phyloP scores from a whole-genome alignment of 2,797 vertebrate species.

The Miichthys miiuy region DNA sequence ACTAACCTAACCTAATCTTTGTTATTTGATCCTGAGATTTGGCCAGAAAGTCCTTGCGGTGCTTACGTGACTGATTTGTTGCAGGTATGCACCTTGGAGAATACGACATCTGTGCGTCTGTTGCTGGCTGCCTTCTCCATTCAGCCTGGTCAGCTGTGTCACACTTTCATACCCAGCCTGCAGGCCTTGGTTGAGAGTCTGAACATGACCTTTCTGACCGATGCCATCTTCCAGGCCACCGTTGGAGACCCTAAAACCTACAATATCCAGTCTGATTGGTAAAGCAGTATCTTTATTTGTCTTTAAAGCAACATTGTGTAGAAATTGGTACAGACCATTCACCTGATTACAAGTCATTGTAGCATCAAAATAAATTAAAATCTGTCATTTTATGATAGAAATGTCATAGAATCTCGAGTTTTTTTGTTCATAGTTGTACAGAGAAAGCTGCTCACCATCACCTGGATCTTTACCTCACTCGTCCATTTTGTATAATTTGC shows the following conservation, averaged over 20 bases:
- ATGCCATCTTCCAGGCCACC: slow-evolving; percentile 71
- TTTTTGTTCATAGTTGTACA: neutral
- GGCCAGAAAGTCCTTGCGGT: neutral
- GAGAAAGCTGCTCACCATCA: neutral
- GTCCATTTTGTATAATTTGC: neutral
- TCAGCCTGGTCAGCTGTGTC: slow-evolving; percentile 77
- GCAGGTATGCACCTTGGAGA: slow-evolving; percentile 82
- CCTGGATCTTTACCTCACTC: neutral
- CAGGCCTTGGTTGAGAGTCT: slow-evolving; percentile 61
- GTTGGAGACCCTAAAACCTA: slow-evolving; percentile 82
- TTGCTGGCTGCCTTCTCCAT: slow-evolving; percentile 63
- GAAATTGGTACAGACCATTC: too few species aligned
- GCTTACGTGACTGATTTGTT: slow-evolving; percentile 28
- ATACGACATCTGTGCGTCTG: slow-evolving; percentile 39
- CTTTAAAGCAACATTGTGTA: neutral
- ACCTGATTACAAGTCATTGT: too few species aligned
- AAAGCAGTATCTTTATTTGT: slow-evolving; percentile 16
- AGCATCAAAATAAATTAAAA: too few species aligned
- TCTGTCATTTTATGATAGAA: too few species aligned
- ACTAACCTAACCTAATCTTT: neutral
- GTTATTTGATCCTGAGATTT: slow-evolving; percentile 1
- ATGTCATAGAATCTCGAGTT: neutral
- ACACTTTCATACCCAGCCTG: slow-evolving; percentile 66
- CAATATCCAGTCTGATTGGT: slow-evolving; percentile 77
- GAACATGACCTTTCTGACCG: slow-evolving; percentile 55